Conservation (phyloP, 2,888 invertebrate genomes). For the Frankliniella intonsa region DNA sequence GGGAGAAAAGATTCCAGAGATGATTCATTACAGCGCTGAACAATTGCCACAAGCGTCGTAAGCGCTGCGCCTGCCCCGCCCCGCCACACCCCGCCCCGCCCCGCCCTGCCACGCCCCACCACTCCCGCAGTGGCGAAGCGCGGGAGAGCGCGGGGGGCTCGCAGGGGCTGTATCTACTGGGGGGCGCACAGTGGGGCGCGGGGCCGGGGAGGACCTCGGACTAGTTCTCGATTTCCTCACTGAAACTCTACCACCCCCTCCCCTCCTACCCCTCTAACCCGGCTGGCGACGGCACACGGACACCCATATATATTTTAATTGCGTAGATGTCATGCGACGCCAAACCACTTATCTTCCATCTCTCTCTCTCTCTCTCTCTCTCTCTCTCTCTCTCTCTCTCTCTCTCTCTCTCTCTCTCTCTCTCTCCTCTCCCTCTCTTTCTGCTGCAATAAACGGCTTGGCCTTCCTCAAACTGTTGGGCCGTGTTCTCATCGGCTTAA, state of each 20-base stretch:
- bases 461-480: neutral
- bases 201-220: no score
- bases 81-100: neutral
- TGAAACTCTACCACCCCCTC: no score
- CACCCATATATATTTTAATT: no score
- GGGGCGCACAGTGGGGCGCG: no score
- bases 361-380: neutral
- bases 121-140: neutral
- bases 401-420: neutral
- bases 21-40: neutral
- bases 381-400: neutral
- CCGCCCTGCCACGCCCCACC: neutral
- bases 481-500: slow-evolving; percentile 17
- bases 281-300: no score
- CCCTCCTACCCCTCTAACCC: no score
- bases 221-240: no score
- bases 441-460: neutral
- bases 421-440: neutral
- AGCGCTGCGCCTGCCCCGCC: neutral
- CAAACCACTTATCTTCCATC: no score
- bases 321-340: no score
- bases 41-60: neutral
- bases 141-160: neutral
- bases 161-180: no score
- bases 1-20: neutral